These are phyloP conservation scores for Donacobius atricapilla DNA, from an alignment of 2,113 vertebrate species.

Conservation along the genomic window DNA sequence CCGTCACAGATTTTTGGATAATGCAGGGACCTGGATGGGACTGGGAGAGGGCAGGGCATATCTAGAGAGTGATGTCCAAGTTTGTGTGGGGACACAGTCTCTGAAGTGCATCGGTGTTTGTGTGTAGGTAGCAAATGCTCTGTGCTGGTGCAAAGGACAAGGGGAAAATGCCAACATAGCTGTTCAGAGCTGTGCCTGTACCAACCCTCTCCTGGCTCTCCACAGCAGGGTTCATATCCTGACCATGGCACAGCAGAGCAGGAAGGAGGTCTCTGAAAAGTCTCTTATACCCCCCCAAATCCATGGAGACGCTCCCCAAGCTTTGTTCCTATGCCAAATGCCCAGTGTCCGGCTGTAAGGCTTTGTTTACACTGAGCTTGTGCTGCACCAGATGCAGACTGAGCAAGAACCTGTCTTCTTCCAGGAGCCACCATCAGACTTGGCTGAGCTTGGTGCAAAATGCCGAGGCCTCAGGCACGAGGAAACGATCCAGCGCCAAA, in stretches of 20 bases:
- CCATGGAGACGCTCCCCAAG: accelerated
- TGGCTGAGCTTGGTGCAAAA: conserved; percentile 55
- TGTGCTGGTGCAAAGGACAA: accelerated
- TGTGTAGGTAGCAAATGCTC: background rate
- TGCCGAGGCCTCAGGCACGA: conserved; percentile 75
- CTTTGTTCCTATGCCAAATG: background rate
- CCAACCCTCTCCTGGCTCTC: background rate
- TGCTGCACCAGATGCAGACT: background rate
- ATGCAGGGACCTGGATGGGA: background rate
- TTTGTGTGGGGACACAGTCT: accelerated
- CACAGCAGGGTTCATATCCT: background rate
- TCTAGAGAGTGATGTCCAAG: background rate
- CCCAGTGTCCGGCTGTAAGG: accelerated
- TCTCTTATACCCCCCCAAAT: background rate
- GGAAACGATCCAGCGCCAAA: conserved; percentile 73
- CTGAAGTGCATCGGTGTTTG: accelerated
- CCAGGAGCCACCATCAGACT: conserved; percentile 27
- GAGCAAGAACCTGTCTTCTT: background rate
- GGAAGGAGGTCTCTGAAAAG: background rate
- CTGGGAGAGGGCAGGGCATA: accelerated
- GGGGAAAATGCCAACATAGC: accelerated
- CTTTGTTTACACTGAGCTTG: background rate
- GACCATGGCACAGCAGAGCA: background rate
- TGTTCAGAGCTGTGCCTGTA: accelerated
- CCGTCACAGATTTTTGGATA: background rate